A percentile compares a stretch with the other conserved stretches of the same genome.
Evolutionary conservation across 1,140 invertebrate species (phyloP).

Genomic region (Leptinotarsa undecemlineata): DNA sequence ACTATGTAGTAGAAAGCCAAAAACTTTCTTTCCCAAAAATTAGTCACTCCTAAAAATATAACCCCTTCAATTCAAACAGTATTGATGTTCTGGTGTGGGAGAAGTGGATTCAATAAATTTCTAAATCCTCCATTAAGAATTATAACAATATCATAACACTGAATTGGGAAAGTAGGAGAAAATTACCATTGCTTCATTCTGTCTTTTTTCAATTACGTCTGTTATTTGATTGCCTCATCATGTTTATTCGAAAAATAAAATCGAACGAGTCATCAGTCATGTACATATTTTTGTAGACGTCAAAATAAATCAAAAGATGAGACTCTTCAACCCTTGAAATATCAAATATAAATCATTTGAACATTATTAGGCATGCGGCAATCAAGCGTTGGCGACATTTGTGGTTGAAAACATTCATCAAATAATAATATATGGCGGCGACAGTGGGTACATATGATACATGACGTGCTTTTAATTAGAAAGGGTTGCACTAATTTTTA

Average conservation of each 20-base stretch:
- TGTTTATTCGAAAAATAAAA: background rate
- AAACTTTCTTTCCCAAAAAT: too few relatives aligned
- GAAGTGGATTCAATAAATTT: too few relatives aligned
- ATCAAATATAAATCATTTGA: constrained; percentile 24
- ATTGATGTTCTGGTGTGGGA: too few relatives aligned
- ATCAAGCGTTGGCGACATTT: constrained; percentile 23
- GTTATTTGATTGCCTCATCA: too few relatives aligned
- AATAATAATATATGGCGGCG: constrained; percentile 24
- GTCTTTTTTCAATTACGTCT: too few relatives aligned
- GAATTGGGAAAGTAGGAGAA: too few relatives aligned
- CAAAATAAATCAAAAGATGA: constrained; percentile 24
- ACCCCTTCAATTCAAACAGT: too few relatives aligned
- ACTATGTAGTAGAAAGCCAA: too few relatives aligned
- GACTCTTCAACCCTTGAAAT: constrained; percentile 22
- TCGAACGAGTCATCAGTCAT: constrained; percentile 1
- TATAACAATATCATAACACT: too few relatives aligned
- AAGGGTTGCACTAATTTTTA: constrained; percentile 13
- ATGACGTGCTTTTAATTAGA: constrained; percentile 12
- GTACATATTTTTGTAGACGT: background rate
- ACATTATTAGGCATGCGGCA: constrained; percentile 23
- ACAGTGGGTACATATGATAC: constrained; percentile 18
- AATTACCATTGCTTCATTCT: too few relatives aligned
- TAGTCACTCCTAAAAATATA: too few relatives aligned
- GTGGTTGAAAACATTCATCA: constrained; percentile 28
- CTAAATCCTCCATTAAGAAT: too few relatives aligned